phyloP scores from a whole-genome alignment of 2,888 invertebrate genomes.

The Hyposoter didymator region DNA sequence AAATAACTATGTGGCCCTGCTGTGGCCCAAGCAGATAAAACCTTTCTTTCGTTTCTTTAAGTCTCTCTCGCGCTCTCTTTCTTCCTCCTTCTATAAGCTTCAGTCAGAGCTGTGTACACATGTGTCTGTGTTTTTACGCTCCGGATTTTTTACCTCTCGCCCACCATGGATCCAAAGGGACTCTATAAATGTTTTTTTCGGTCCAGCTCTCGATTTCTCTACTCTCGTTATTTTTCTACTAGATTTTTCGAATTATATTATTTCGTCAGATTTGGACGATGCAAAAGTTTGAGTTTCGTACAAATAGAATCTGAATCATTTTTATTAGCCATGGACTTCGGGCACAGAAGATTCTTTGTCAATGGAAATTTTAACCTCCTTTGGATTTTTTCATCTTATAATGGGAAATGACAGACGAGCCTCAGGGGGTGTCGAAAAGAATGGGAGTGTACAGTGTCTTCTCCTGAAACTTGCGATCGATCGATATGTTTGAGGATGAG shows the following conservation, averaged over 20 bases:
- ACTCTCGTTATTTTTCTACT: slow-evolving; percentile 2
- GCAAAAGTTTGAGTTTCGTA: not conserved
- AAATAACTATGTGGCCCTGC: slow-evolving; percentile 79
- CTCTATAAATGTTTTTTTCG: slow-evolving; percentile 45
- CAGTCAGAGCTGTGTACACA: slow-evolving; percentile 48
- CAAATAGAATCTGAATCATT: not conserved
- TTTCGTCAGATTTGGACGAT: not conserved
- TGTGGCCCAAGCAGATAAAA: slow-evolving; percentile 81
- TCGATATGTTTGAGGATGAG: not conserved
- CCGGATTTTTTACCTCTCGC: slow-evolving; percentile 57
- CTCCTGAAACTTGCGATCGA: slow-evolving; percentile 22
- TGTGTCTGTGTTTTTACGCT: slow-evolving; percentile 68
- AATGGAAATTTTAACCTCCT: not conserved
- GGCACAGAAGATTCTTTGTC: not conserved
- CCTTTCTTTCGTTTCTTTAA: slow-evolving; percentile 79
- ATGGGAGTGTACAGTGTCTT: slow-evolving; percentile 18
- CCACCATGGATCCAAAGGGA: slow-evolving; percentile 8
- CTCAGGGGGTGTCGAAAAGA: slow-evolving; percentile 37
- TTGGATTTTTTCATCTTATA: not conserved
- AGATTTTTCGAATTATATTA: not conserved
- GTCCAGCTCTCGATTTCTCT: slow-evolving; percentile 17
- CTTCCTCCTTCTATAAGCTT: slow-evolving; percentile 38
- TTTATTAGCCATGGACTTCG: not conserved
- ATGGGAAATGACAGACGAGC: slow-evolving; percentile 22
- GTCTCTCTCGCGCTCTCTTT: slow-evolving; percentile 57